These are phyloP conservation scores for Troides oblongomaculatus DNA, from an alignment of 2,888 invertebrate species.

Conservation along the genomic window DNA sequence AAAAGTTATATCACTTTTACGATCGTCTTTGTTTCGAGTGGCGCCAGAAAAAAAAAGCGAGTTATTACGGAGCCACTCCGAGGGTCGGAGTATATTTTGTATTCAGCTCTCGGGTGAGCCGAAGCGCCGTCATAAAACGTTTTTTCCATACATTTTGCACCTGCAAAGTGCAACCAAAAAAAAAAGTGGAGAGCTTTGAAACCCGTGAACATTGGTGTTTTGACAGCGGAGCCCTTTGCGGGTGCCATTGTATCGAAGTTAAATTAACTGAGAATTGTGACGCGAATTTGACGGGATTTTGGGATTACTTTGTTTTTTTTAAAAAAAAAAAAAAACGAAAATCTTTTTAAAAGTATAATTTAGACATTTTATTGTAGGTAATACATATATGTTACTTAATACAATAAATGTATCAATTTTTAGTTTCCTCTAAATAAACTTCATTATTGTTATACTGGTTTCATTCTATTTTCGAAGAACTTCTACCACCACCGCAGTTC, in stretches of 20 bases:
- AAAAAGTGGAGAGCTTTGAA: slow-evolving; percentile 36
- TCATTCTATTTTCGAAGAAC: too few relatives aligned
- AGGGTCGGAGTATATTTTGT: slow-evolving; percentile 28
- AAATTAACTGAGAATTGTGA: slow-evolving; percentile 33
- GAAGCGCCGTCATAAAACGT: slow-evolving; percentile 69
- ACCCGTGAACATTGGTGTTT: slow-evolving; percentile 59
- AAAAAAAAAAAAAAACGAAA: background rate
- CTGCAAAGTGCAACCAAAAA: slow-evolving; percentile 62
- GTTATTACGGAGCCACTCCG: slow-evolving; percentile 29
- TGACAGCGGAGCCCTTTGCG: slow-evolving; percentile 70
- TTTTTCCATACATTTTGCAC: slow-evolving; percentile 63
- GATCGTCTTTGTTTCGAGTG: slow-evolving; percentile 25
- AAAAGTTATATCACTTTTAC: slow-evolving; percentile 18
- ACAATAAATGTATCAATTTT: too few relatives aligned
- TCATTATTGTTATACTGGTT: too few relatives aligned
- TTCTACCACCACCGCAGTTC: too few relatives aligned
- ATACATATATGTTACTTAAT: too few relatives aligned
- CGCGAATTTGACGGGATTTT: slow-evolving; percentile 31
- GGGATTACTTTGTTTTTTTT: slow-evolving; percentile 27
- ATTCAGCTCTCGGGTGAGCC: slow-evolving; percentile 37
- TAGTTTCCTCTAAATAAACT: too few relatives aligned
- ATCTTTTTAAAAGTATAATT: background rate
- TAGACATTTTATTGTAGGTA: slow-evolving; percentile 3
- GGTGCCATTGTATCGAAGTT: slow-evolving; percentile 32
- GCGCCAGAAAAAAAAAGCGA: slow-evolving; percentile 26